Evolutionary conservation across 1,140 invertebrate genomes (phyloP).

Genomic region (Caenorhabditis tropicalis): DNA sequence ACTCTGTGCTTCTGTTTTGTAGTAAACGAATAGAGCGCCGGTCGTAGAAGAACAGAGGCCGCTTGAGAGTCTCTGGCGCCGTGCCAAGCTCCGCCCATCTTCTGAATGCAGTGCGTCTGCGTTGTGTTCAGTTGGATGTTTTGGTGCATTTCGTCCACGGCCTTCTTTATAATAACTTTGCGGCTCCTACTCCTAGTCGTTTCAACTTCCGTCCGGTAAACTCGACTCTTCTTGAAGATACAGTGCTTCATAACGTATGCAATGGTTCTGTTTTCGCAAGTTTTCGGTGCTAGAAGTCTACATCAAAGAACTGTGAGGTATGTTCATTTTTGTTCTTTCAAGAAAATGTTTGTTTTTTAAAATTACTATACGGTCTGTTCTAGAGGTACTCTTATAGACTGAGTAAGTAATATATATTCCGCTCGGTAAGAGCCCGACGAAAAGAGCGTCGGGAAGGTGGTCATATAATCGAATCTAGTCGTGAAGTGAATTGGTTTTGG

Average conservation of each 20-base stretch:
- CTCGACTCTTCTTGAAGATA: too few species aligned
- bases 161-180: neutral
- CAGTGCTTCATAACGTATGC: neutral
- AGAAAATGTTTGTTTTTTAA: too few species aligned
- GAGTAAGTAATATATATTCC: neutral
- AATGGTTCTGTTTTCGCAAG: neutral
- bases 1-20: neutral
- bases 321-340: too few species aligned
- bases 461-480: constrained; percentile 38
- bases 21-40: neutral
- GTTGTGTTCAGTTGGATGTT: constrained; percentile 24
- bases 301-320: neutral
- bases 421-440: neutral
- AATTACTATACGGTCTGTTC: too few species aligned
- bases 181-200: neutral
- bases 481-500: constrained; percentile 36
- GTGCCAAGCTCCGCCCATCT: constrained; percentile 31
- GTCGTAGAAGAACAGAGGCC: neutral
- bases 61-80: neutral
- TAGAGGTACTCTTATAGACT: neutral
- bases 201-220: neutral
- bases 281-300: neutral
- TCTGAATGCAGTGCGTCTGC: neutral
- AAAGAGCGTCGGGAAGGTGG: constrained; percentile 18
- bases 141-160: neutral